Evolutionary conservation across 2,888 invertebrate genomes (phyloP).

Genomic region (Caenorhabditis wallacei): DNA sequence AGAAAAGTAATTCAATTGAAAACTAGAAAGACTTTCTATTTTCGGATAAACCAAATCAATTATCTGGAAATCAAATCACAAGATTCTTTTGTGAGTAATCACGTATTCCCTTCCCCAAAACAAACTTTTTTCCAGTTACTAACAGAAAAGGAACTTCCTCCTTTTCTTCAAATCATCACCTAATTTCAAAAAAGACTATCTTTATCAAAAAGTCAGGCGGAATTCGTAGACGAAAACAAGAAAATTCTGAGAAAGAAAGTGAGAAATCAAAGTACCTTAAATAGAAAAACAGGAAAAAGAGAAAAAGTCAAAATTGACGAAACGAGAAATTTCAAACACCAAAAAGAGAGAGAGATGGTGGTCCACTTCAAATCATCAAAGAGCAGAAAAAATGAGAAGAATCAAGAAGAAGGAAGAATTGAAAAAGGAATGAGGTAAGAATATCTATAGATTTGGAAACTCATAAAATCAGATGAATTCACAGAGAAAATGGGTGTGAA

Average conservation of each 20-base stretch:
- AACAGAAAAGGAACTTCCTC: neutral
- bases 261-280: slow-evolving; percentile 2
- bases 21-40: too few species aligned
- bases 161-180: neutral
- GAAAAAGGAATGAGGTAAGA: neutral
- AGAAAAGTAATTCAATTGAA: too few species aligned
- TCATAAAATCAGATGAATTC: neutral
- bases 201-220: neutral
- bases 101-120: neutral
- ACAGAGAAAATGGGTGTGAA: neutral
- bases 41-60: too few species aligned
- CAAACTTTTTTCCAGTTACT: neutral
- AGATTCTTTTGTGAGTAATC: neutral
- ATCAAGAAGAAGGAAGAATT: neutral
- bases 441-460: neutral
- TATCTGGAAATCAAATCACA: neutral
- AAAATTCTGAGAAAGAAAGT: neutral
- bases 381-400: slow-evolving; percentile 11
- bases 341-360: slow-evolving; percentile 2
- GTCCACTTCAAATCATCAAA: slow-evolving; percentile 32
- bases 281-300: neutral
- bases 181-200: neutral
- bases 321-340: slow-evolving; percentile 27
- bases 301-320: slow-evolving; percentile 15
- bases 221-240: neutral